Evolutionary conservation across 2,797 vertebrate species (phyloP), one percentile per base, ranked within the genome.

Genomic region (Yasuhikotakia modesta): DNA sequence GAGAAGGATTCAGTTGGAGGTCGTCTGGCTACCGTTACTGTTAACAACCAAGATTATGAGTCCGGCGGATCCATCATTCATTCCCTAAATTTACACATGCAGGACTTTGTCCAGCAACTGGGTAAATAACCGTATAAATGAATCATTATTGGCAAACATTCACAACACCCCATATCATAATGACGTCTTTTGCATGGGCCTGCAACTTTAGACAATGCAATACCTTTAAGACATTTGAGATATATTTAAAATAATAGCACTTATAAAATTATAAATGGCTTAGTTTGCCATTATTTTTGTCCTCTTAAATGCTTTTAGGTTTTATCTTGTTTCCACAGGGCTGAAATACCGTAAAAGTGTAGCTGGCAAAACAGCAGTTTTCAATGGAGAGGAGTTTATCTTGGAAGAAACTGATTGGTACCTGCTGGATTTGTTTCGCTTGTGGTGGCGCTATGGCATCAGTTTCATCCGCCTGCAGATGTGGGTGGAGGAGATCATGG

Each of bases 401-500:
- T 90, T 98, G 86, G 97, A 97, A 88, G 98, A 99, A 91, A 98
- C 97, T 0, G 97, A 99, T 90, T 99, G 98, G 98, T 99, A 99
- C 85, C 92, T 99, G 82, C 92, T 99, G 85, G 97, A 99, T 85
- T 92, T 99, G 63, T 96, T 98, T 88, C 94, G 96, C 0, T 91
- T 99, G 76, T 99, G 97, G 98, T 99, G 98, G 98, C 96, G 97
- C 81, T 99, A 99, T 0, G 98, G 97, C 68, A 98, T 98, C 91
- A 97, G 97, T 88, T 99, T 99, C 88, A 95, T 99, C 83, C 94
- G 98, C 32, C 92, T 99, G 88, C 98, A 99, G 91, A 99, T 99
- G 97, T 99, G 97, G 97, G 96, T 98, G 86, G 98, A 99, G 88
- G 97, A 99, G 89, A 96, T 98, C 84, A 96, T 99, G 96, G 98